Evolutionary conservation across 2,113 vertebrate genomes (phyloP).

Genomic region (Morone chrysops): DNA sequence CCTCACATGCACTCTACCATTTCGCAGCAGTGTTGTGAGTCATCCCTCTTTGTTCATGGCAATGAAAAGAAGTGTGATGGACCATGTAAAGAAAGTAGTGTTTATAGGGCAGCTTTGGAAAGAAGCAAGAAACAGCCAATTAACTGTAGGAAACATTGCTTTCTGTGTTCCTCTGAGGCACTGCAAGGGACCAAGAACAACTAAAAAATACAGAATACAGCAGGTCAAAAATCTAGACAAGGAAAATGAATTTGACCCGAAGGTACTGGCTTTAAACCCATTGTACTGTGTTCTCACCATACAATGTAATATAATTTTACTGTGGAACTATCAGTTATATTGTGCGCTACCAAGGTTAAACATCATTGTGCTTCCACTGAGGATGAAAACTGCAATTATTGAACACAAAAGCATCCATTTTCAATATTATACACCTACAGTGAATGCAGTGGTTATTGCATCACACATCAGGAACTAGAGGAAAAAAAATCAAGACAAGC

Average conservation of each 20-base stretch:
- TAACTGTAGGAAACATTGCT: constrained; percentile 8
- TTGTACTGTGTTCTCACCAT: neutral
- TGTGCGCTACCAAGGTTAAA: neutral
- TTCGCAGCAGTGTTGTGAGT: constrained; percentile 24
- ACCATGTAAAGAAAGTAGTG: constrained; percentile 31
- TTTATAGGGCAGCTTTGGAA: constrained; percentile 32
- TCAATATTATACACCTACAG: neutral
- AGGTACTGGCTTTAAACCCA: neutral
- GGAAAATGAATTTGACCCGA: neutral
- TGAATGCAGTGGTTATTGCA: neutral
- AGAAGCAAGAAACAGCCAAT: constrained; percentile 45
- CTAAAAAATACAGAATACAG: neutral
- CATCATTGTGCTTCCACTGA: neutral
- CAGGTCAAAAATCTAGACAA: neutral
- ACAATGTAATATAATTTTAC: neutral
- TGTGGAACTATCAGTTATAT: neutral
- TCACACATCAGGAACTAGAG: neutral
- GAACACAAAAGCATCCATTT: neutral
- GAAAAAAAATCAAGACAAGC: too few species aligned
- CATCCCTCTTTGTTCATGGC: constrained; percentile 33
- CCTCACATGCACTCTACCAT: neutral
- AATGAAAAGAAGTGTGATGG: constrained; percentile 23
- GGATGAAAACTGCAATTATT: constrained; percentile 11
- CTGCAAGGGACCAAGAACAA: neutral
- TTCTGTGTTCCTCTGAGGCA: constrained; percentile 9